phyloP scores from a whole-genome alignment of 2,797 vertebrate species.

The Sus cebifrons region DNA sequence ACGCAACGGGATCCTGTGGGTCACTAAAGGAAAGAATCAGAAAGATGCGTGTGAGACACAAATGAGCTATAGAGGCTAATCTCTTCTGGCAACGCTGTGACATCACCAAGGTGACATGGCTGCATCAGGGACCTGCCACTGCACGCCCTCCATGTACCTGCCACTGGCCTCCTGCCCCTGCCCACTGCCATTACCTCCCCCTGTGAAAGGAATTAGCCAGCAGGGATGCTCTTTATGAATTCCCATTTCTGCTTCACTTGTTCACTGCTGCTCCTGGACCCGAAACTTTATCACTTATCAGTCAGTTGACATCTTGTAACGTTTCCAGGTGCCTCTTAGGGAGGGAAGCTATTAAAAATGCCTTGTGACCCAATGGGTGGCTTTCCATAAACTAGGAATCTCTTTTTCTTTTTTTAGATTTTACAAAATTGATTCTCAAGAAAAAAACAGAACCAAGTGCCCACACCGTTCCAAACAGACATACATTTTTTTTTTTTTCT shows the following conservation, averaged over 20 bases:
- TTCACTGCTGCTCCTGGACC: not conserved
- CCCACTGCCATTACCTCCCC: not conserved
- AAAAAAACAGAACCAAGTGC: not conserved
- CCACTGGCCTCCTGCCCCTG: not conserved
- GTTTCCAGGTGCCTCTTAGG: not conserved
- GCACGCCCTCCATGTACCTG: not conserved
- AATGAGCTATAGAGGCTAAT: not conserved
- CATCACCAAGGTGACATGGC: not conserved
- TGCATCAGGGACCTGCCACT: not conserved
- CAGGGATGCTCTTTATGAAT: not conserved
- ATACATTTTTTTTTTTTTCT: slow-evolving; percentile 44
- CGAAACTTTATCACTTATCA: not conserved
- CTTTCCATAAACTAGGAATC: not conserved
- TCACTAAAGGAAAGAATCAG: slow-evolving; percentile 86
- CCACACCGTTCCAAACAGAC: not conserved
- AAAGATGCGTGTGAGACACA: slow-evolving; percentile 67
- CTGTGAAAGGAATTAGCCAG: not conserved
- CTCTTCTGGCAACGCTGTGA: not conserved
- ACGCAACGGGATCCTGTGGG: slow-evolving; percentile 85
- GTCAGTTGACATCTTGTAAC: not conserved
- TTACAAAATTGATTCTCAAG: not conserved
- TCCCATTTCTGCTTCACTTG: not conserved
- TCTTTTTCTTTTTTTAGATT: not conserved
- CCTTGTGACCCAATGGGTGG: not conserved
- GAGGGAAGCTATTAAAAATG: not conserved